Base-by-base conservation (phyloP, 2,113 vertebrate species). In the Brachirus orientalis region DNA sequence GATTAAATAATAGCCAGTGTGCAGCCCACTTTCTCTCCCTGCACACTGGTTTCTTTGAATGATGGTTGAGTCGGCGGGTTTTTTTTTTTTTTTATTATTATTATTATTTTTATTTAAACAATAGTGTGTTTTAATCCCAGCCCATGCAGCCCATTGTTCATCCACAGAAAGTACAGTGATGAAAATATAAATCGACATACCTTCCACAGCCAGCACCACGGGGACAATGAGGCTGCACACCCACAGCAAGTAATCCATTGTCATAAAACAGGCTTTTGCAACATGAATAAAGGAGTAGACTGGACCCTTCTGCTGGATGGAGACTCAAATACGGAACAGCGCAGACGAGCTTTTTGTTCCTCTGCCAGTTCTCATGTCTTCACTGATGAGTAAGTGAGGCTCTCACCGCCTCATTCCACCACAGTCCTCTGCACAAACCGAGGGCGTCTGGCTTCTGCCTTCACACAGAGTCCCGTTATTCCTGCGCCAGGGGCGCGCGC, bases 211-310 rank as follows among this genome's bases (percentile, higher is more conserved):
- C 79, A 92, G 82, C 58, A 92, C 91, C 85, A 59, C 83, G 35
- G 92, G 91, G 44, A 94, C 85, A 57, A 92, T 14, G 72, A 93
- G 72, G 91, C 92, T 93, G 92, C 89, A 94, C 87, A 92, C 45
- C 87, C 92, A 91, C 88, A 93, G 91, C 91, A 91, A 82, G 88
- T 91, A 93, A 92, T 93, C 93, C 93, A 94, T 94, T 86, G 92
- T 93, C 92, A 93, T 87, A 84, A 91, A 90, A 48, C 91, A 77
- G 82, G 89, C 72, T 62, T 67, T 70, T 91, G 86, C 90, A 83
- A 90, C 92, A 94, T 93, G 91, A 91, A 94, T 50, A 77, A 78
- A 83, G 85, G 78, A 83, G 65, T 36, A 57, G 71, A 84, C 70
- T 75, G 82, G 82, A 90, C 56, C 80, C 60, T 28, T 9, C 22